These are phyloP conservation scores for Seriola aureovittata DNA, from an alignment of 2,113 vertebrate genomes.

Conservation along the genomic window DNA sequence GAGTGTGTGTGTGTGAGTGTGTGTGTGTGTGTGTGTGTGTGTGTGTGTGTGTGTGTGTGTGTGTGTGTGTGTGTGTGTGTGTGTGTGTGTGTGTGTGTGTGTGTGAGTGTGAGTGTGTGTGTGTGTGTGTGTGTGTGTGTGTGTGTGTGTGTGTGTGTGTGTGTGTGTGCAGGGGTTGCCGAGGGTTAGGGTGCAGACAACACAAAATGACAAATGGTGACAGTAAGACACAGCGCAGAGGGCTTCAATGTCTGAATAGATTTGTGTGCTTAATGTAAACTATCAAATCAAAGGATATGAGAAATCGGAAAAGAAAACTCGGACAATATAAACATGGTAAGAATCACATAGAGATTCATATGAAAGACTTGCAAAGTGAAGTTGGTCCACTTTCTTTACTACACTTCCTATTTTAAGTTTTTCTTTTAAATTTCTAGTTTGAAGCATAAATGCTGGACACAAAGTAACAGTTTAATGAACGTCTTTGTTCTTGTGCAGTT, in stretches of 20 bases:
- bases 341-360: not conserved
- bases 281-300: not conserved
- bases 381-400: not conserved
- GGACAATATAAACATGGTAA: not conserved
- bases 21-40: slow-evolving; percentile 33
- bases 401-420: not conserved
- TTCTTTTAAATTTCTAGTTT: not conserved
- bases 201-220: slow-evolving; percentile 19
- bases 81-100: slow-evolving; percentile 33
- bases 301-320: not conserved
- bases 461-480: not conserved
- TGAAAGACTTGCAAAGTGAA: not conserved
- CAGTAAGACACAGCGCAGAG: not conserved
- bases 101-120: slow-evolving; percentile 30
- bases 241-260: not conserved
- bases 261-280: not conserved
- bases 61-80: slow-evolving; percentile 32
- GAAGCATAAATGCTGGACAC: not conserved
- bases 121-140: slow-evolving; percentile 33
- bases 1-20: slow-evolving; percentile 33
- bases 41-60: slow-evolving; percentile 30
- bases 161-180: slow-evolving; percentile 15
- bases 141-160: slow-evolving; percentile 34
- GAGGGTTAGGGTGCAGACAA: slow-evolving; percentile 15
- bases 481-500: slow-evolving; percentile 13